These are phyloP conservation scores for Dasyurus viverrinus DNA, from an alignment of 2,113 vertebrate genomes.

Conservation along the genomic window DNA sequence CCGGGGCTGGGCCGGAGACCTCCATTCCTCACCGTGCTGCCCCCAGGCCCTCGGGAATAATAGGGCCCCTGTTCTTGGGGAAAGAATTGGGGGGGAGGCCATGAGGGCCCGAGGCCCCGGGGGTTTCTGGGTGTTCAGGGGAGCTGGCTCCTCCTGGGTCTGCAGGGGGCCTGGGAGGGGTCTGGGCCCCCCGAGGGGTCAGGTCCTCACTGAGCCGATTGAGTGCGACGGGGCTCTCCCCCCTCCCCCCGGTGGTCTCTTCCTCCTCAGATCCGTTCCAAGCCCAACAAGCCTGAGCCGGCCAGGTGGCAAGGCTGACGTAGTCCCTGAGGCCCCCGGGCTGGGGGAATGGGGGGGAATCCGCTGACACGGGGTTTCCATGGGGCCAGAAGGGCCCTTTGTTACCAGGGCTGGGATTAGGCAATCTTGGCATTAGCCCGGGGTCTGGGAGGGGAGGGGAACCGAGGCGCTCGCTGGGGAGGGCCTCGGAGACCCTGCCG, in stretches of 20 bases:
- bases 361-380: conserved; percentile 60
- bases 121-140: background rate
- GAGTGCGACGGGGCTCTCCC: background rate
- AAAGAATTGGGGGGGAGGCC: background rate
- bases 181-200: background rate
- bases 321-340: conserved; percentile 5
- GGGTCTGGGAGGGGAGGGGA: conserved; percentile 21
- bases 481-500: background rate
- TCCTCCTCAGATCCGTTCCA: conserved; percentile 23
- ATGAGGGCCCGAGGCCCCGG: background rate
- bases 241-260: background rate
- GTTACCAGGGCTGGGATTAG: conserved; percentile 44
- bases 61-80: background rate
- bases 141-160: background rate
- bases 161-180: background rate
- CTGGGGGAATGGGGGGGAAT: conserved; percentile 46
- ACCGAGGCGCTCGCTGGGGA: background rate
- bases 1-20: background rate
- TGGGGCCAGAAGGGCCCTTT: conserved; percentile 55
- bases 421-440: conserved; percentile 43
- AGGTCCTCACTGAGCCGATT: background rate
- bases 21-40: background rate
- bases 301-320: conserved; percentile 65
- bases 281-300: conserved; percentile 59
- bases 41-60: background rate